A percentile compares a stretch with the other conserved stretches of the same genome.
Conservation (phyloP, 2,113 vertebrate genomes). For the Centropristis striata region DNA sequence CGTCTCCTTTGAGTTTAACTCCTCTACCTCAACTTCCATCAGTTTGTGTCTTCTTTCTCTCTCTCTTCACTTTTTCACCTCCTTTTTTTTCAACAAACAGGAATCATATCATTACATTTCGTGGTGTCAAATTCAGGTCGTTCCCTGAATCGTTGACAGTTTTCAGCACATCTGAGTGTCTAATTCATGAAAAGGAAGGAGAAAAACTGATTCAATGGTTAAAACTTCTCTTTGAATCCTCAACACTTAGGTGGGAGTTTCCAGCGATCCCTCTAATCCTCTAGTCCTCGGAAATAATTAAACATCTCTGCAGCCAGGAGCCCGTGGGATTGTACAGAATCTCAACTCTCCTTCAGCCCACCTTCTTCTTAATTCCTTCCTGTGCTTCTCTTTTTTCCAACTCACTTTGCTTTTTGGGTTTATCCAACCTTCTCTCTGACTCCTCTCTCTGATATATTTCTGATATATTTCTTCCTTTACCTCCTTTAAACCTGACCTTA, state of each 20-base stretch:
- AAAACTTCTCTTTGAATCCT: slow-evolving; percentile 34
- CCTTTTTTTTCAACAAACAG: neutral
- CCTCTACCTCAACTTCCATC: slow-evolving; percentile 1
- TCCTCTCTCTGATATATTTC: slow-evolving; percentile 20
- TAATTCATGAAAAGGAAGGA: slow-evolving; percentile 29
- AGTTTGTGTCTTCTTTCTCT: neutral
- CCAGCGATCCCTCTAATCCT: slow-evolving; percentile 35
- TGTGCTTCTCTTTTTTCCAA: slow-evolving; percentile 10
- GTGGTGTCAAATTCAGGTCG: neutral
- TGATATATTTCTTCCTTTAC: slow-evolving; percentile 20
- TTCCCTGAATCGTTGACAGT: neutral
- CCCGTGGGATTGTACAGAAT: slow-evolving; percentile 33
- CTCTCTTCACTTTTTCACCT: neutral
- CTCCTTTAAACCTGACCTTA: slow-evolving; percentile 42
- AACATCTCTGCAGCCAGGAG: slow-evolving; percentile 41
- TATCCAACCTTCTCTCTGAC: slow-evolving; percentile 13
- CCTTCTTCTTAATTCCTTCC: slow-evolving; percentile 29
- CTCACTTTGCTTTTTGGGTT: neutral
- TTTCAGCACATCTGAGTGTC: slow-evolving; percentile 8
- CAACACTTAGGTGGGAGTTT: slow-evolving; percentile 36
- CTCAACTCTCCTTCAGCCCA: slow-evolving; percentile 15
- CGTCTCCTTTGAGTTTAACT: neutral
- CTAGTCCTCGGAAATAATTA: slow-evolving; percentile 51
- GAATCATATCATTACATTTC: neutral
- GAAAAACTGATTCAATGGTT: neutral